Base-by-base conservation (phyloP, 2,888 invertebrate genomes). In the Heteromurus nitidus region DNA sequence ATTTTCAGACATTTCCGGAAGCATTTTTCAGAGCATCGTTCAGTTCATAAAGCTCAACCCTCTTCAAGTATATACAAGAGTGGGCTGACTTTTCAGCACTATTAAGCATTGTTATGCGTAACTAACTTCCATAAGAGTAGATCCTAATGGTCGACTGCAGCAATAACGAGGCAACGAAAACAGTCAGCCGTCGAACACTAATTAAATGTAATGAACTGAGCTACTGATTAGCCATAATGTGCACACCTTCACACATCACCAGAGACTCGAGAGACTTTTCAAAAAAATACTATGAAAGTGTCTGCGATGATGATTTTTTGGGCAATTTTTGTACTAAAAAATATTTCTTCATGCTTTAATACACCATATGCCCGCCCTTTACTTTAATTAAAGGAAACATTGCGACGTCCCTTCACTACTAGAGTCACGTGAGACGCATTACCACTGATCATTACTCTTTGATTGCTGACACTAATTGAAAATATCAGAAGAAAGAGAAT, bases 171-270 rank as follows among this genome's bases (percentile, higher is more conserved):
- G 67, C 68, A 55, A 55, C 22, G 55, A n/a, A n/a, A n/a, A n/a
- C n/a, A n/a, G n/a, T n/a, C 77, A 77, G 65, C 82, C 75, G 62
- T 82, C 76, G 60, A 82, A 65, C 76, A 42, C 82, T 82, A 82
- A 82, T 82, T 82, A 82, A 82, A 82, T 82, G 82, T 76, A 75
- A 82, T 82, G 82, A 82, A 82, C 82, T 76, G 65, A 65, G 75
- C 82, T 82, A 76, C 82, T 82, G 82, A 82, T 82, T 82, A 76
- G 82, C 47, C 24, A 9, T 65, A 82, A 82, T 82, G 82, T 70
- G 67, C 55, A 16, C 55, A 55, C 55, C 55, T 55, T 50, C 18
- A 5, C n/a, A 7, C 50, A 50, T n/a, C 11, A 7, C 24, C 47
- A 24, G 2, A 53, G 18, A 50, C 58, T 31, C 13, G n/a, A 18